phyloP scores from a whole-genome alignment of 2,888 invertebrate species.

The Meiosimyza platycephala region DNA sequence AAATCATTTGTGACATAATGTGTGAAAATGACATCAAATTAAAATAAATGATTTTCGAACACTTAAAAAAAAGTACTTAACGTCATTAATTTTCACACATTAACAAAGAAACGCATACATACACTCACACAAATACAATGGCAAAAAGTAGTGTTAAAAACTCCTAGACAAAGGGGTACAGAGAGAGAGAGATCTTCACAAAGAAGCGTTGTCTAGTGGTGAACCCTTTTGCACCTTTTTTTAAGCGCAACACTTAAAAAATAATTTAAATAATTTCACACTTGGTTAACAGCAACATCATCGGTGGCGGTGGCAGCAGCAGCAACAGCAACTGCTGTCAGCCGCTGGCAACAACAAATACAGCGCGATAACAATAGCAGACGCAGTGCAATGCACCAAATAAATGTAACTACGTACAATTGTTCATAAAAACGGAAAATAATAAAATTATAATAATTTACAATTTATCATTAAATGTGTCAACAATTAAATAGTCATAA shows the following conservation, averaged over 20 bases:
- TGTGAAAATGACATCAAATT: conserved; percentile 40
- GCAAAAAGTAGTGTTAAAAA: too few species aligned
- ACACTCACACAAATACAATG: neutral
- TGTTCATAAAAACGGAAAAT: too few species aligned
- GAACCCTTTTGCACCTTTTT: conserved; percentile 17
- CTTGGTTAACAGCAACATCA: conserved; percentile 54
- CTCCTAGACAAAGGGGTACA: too few species aligned
- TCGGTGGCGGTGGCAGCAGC: conserved; percentile 41
- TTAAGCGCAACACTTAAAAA: conserved; percentile 44
- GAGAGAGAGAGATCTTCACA: too few species aligned
- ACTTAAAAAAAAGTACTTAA: conserved; percentile 19
- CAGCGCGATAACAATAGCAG: too few species aligned
- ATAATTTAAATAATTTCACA: conserved; percentile 62
- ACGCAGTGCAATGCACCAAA: too few species aligned
- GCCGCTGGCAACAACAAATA: neutral
- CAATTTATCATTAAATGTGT: conserved; percentile 37
- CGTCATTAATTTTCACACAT: conserved; percentile 34
- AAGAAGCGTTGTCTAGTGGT: neutral
- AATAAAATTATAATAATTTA: neutral
- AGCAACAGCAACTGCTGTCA: neutral
- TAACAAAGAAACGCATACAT: neutral
- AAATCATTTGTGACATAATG: conserved; percentile 29
- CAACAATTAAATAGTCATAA: conserved; percentile 36
- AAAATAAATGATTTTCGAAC: conserved; percentile 32
- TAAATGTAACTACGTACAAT: too few species aligned